Conservation (phyloP, 2,888 invertebrate genomes). For the Punctoribates punctum region DNA sequence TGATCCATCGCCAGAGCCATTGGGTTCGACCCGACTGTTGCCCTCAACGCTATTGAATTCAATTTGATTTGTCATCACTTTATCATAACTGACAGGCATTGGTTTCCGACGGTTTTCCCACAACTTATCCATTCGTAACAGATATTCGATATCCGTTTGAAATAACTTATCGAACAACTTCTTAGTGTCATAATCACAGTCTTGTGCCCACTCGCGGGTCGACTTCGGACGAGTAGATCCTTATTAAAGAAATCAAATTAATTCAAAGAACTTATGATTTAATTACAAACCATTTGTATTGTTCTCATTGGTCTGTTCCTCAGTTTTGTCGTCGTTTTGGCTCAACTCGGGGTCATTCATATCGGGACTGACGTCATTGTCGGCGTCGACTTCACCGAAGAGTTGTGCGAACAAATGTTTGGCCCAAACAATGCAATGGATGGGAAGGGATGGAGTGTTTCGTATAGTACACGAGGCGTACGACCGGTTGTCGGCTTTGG, state of each 20-base stretch:
- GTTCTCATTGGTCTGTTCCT: background rate
- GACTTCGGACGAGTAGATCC: conserved; percentile 55
- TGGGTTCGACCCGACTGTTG: conserved; percentile 57
- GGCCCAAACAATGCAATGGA: conserved; percentile 99
- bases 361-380: conserved; percentile 97
- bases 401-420: conserved; percentile 97
- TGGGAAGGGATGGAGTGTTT: conserved; percentile 97
- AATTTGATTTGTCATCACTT: conserved; percentile 19
- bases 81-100: conserved; percentile 63
- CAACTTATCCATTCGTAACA: conserved; percentile 87
- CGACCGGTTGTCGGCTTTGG: conserved; percentile 69
- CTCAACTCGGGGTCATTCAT: conserved; percentile 79
- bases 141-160: conserved; percentile 86
- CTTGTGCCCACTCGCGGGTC: conserved; percentile 84
- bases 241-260: background rate
- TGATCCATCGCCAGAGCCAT: conserved; percentile 53
- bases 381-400: conserved; percentile 93
- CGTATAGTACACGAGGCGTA: conserved; percentile 98
- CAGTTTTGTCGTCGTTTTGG: background rate
- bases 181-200: conserved; percentile 72
- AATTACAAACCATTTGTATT: conserved; percentile 11
- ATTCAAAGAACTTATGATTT: background rate
- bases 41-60: conserved; percentile 51
- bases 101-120: conserved; percentile 87
- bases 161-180: conserved; percentile 91